phyloP scores from a whole-genome alignment of 2,113 vertebrate species.

The Lota lota region DNA sequence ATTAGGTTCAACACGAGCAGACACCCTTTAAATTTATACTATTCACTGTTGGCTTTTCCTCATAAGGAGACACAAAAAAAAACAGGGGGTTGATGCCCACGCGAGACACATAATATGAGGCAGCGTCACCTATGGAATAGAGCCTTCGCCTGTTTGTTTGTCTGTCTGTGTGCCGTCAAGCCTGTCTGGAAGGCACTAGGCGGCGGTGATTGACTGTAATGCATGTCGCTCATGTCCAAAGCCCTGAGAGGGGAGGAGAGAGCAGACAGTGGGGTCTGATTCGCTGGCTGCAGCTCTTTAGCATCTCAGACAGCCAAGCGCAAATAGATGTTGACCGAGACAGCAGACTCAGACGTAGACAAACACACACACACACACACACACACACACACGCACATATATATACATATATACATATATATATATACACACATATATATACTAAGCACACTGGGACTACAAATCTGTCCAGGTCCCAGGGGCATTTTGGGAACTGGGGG shows the following conservation, averaged over 20 bases:
- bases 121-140: no score
- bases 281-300: slow-evolving; percentile 44
- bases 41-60: no score
- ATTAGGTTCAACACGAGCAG: no score
- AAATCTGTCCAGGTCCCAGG: slow-evolving; percentile 64
- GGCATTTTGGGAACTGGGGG: slow-evolving; percentile 60
- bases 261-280: slow-evolving; percentile 43
- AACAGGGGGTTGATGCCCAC: no score
- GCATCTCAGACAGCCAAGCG: slow-evolving; percentile 49
- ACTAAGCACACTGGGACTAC: slow-evolving; percentile 58
- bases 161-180: slow-evolving; percentile 18
- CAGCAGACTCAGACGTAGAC: slow-evolving; percentile 29
- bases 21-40: no score
- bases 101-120: no score
- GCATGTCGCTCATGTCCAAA: slow-evolving; percentile 12
- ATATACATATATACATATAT: slow-evolving; percentile 24
- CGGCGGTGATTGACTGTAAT: slow-evolving; percentile 30
- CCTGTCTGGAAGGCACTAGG: slow-evolving; percentile 17
- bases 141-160: neutral
- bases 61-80: no score
- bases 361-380: slow-evolving; percentile 17
- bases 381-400: slow-evolving; percentile 9
- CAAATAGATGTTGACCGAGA: slow-evolving; percentile 59
- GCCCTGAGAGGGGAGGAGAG: slow-evolving; percentile 25
- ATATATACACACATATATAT: slow-evolving; percentile 15